Evolutionary conservation across 1,140 invertebrate genomes (phyloP).

Genomic region (Eurosta solidaginis): DNA sequence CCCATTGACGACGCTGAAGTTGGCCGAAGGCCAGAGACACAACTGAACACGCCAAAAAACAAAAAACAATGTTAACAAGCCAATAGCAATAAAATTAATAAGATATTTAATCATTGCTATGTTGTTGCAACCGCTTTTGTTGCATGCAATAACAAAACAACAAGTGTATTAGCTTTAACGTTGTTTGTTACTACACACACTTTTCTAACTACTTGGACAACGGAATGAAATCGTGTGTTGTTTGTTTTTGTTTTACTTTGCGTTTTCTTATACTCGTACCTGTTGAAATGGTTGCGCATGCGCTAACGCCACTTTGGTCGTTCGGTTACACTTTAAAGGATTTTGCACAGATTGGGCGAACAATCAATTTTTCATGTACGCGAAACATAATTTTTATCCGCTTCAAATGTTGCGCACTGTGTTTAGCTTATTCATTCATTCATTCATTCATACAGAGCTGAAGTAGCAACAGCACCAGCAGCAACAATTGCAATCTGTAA

Average conservation of each 20-base stretch:
- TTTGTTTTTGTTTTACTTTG: background rate
- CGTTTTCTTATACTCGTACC: background rate
- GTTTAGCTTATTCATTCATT: background rate
- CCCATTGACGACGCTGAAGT: background rate
- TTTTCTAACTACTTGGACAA: background rate
- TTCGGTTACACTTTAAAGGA: conserved; percentile 2
- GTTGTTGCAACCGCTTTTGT: background rate
- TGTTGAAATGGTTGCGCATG: background rate
- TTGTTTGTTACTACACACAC: background rate
- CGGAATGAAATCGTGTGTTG: background rate
- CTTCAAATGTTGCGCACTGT: background rate
- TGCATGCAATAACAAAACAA: background rate
- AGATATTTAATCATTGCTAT: background rate
- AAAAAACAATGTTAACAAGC: background rate
- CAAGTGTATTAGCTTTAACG: background rate
- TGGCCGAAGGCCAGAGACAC: no score
- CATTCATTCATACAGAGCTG: background rate
- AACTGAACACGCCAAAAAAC: background rate
- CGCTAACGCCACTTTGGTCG: background rate
- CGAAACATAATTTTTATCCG: background rate
- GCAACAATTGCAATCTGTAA: background rate
- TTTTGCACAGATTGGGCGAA: background rate
- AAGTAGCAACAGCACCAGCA: background rate
- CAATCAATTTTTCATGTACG: conserved; percentile 4
- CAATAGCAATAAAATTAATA: background rate